phyloP scores from a whole-genome alignment of 2,113 vertebrate species.

The Oxygymnocypris stewartii region DNA sequence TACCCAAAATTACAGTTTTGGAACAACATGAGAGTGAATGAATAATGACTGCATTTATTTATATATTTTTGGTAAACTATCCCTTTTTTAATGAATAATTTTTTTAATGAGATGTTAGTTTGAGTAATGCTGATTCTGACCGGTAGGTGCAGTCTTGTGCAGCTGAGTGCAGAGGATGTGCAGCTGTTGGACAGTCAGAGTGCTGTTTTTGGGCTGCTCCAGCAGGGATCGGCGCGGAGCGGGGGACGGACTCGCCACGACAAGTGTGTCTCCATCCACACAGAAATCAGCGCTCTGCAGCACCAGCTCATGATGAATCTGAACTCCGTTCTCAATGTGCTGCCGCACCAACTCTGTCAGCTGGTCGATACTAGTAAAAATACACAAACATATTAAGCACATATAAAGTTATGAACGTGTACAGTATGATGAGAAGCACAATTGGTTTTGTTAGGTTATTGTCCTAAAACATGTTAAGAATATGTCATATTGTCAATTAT shows the following conservation, averaged over 20 bases:
- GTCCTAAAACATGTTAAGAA: not conserved
- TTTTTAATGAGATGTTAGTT: not conserved
- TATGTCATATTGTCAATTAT: not conserved
- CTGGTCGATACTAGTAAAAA: conserved; percentile 76
- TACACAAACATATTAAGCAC: not conserved
- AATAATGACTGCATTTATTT: not conserved
- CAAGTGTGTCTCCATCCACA: conserved; percentile 73
- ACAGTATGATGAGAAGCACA: not conserved
- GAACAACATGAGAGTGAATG: not conserved
- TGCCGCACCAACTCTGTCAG: conserved; percentile 77
- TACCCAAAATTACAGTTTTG: not conserved
- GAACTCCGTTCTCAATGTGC: conserved; percentile 80
- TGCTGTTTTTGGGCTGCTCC: conserved; percentile 70
- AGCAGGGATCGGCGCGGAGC: conserved; percentile 60
- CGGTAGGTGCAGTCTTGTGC: conserved; percentile 79
- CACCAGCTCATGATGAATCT: conserved; percentile 78
- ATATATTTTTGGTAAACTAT: too few relatives aligned
- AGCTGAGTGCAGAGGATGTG: conserved; percentile 77
- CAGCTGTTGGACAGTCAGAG: conserved; percentile 80
- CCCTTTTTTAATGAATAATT: too few relatives aligned
- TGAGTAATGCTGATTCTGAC: conserved; percentile 62
- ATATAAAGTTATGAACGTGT: not conserved
- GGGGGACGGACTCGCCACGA: conserved; percentile 70
- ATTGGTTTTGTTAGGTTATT: not conserved
- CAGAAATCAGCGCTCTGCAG: conserved; percentile 81